Conservation (phyloP, 2,888 invertebrate species). For the Polydrusus pterygomalis region DNA sequence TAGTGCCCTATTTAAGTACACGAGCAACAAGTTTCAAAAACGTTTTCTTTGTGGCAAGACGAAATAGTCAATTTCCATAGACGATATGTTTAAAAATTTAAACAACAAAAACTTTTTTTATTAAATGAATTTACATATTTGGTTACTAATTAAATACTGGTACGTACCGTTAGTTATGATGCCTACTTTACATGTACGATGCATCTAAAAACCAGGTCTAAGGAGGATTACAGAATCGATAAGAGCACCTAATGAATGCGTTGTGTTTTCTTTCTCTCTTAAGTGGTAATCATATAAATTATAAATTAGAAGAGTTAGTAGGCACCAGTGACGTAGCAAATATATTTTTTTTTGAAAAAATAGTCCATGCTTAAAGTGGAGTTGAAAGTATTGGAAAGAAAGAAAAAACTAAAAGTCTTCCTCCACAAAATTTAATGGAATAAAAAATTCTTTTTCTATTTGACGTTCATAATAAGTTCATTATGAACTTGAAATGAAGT, state of each 20-base stretch:
- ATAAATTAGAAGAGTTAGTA: slow-evolving; percentile 7
- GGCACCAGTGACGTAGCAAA: not conserved
- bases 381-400: too few relatives aligned
- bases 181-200: not conserved
- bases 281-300: slow-evolving; percentile 5
- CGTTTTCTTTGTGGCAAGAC: not conserved
- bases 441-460: too few relatives aligned
- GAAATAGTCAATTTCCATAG: not conserved
- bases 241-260: slow-evolving; percentile 1
- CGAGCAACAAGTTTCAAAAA: too few relatives aligned
- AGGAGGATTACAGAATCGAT: slow-evolving; percentile 8
- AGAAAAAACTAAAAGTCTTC: too few relatives aligned
- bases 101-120: not conserved
- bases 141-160: not conserved
- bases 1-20: too few relatives aligned
- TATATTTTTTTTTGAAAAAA: not conserved
- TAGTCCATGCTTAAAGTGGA: too few relatives aligned
- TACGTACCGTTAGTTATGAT: not conserved
- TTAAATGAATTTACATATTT: not conserved
- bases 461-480: too few relatives aligned
- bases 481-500: too few relatives aligned
- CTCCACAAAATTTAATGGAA: too few relatives aligned
- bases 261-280: not conserved
- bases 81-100: not conserved
- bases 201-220: not conserved